Evolutionary conservation across 2,888 invertebrate genomes (phyloP).

Genomic region (Autographa gamma): DNA sequence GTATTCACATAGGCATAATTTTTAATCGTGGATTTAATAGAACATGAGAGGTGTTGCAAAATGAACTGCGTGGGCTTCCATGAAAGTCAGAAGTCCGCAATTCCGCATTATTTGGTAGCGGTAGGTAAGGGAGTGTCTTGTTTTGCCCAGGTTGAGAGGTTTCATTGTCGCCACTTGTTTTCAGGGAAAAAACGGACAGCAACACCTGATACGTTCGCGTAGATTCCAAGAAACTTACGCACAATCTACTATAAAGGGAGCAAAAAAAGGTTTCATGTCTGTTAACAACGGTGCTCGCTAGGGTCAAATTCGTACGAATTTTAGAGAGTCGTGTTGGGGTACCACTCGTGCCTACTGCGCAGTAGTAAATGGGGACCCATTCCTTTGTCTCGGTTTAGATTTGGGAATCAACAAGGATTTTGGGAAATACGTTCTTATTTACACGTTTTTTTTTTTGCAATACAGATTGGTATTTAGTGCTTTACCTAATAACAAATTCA

Average conservation of each 20-base stretch:
- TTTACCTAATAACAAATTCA: background rate
- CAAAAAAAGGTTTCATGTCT: slow-evolving; percentile 19
- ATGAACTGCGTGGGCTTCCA: slow-evolving; percentile 22
- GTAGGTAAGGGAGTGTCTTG: slow-evolving; percentile 11
- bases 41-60: slow-evolving; percentile 11
- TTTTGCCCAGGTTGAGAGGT: slow-evolving; percentile 26
- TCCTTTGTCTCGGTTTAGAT: slow-evolving; percentile 53
- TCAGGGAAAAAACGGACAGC: slow-evolving; percentile 8
- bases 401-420: slow-evolving; percentile 30
- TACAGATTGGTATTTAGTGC: background rate
- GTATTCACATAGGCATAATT: no score
- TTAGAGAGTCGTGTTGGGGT: slow-evolving; percentile 33
- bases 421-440: background rate
- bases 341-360: slow-evolving; percentile 43
- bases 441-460: background rate
- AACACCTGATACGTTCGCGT: slow-evolving; percentile 22
- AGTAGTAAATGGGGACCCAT: slow-evolving; percentile 51
- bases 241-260: slow-evolving; percentile 25
- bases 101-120: slow-evolving; percentile 16
- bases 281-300: slow-evolving; percentile 29
- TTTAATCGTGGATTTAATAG: background rate
- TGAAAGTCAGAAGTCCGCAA: slow-evolving; percentile 29
- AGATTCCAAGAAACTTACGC: slow-evolving; percentile 43
- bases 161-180: slow-evolving; percentile 29
- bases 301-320: slow-evolving; percentile 37